Percentiles rank a stretch among this genome's conserved stretches.
These are phyloP conservation scores for Petrolisthes manimaculis DNA, from an alignment of 2,888 invertebrate genomes.

Conservation along the genomic window DNA sequence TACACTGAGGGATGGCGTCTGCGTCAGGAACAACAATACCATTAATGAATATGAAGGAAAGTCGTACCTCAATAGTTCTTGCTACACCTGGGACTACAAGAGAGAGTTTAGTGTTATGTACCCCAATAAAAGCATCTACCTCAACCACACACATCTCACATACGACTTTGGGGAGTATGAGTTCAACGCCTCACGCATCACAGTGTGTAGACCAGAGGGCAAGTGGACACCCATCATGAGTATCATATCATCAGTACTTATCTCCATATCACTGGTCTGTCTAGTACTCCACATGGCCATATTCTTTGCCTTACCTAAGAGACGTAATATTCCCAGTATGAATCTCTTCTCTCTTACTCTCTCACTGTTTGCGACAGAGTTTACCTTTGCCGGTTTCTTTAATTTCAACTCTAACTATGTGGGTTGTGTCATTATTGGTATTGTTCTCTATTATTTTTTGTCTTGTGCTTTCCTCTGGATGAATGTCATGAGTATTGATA, in stretches of 20 bases:
- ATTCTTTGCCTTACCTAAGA: slow-evolving; percentile 68
- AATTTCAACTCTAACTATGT: slow-evolving; percentile 40
- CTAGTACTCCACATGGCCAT: slow-evolving; percentile 69
- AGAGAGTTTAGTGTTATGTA: slow-evolving; percentile 31
- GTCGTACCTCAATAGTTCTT: slow-evolving; percentile 46
- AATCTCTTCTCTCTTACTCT: slow-evolving; percentile 70
- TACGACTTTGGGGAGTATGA: slow-evolving; percentile 61
- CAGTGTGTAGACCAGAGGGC: slow-evolving; percentile 40
- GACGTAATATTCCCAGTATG: slow-evolving; percentile 71
- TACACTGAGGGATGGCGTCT: slow-evolving; percentile 30
- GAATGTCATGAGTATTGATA: slow-evolving; percentile 72
- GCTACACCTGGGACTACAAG: slow-evolving; percentile 46
- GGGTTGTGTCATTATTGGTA: slow-evolving; percentile 67
- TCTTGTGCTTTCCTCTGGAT: slow-evolving; percentile 72
- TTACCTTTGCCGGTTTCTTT: slow-evolving; percentile 67
- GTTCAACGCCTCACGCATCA: slow-evolving; percentile 39
- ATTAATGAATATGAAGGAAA: slow-evolving; percentile 9
- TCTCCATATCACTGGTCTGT: slow-evolving; percentile 69
- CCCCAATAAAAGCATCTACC: slow-evolving; percentile 49
- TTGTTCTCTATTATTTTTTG: slow-evolving; percentile 70
- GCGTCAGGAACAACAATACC: slow-evolving; percentile 34
- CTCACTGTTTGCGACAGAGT: slow-evolving; percentile 70
- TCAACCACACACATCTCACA: slow-evolving; percentile 37
- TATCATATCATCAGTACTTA: slow-evolving; percentile 44
- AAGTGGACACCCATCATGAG: slow-evolving; percentile 54